phyloP scores from a whole-genome alignment of 2,797 vertebrate genomes.

The Xenopus petersii region DNA sequence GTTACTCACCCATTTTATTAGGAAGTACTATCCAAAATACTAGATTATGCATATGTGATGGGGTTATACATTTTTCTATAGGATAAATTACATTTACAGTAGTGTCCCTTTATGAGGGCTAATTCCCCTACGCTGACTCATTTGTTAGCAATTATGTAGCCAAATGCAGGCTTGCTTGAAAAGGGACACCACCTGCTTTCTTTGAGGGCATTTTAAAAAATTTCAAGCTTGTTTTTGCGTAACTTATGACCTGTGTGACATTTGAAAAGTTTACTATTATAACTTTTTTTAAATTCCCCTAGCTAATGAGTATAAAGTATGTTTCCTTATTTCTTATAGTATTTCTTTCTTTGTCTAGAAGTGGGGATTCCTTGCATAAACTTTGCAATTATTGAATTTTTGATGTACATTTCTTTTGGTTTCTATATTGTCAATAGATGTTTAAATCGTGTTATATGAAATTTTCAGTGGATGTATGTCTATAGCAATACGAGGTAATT shows the following conservation, averaged over 20 bases:
- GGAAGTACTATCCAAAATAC: no score
- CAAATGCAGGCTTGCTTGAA: constrained; percentile 64
- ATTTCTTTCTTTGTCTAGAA: constrained; percentile 72
- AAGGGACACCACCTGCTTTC: constrained; percentile 64
- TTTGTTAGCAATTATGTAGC: constrained; percentile 45
- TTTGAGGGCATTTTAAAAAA: constrained; percentile 63
- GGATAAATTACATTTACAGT: neutral
- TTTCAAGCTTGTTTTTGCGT: constrained; percentile 45
- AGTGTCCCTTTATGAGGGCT: neutral
- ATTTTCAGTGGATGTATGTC: constrained; percentile 79
- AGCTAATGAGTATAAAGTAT: constrained; percentile 26
- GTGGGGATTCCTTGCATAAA: constrained; percentile 67
- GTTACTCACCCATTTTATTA: no score
- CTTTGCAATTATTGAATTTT: constrained; percentile 71
- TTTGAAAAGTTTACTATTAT: constrained; percentile 59
- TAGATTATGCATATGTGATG: no score
- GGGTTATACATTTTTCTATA: neutral
- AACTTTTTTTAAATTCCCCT: constrained; percentile 57
- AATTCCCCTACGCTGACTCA: neutral
- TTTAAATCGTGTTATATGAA: constrained; percentile 84
- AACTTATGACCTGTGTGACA: constrained; percentile 55
- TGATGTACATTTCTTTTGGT: constrained; percentile 75
- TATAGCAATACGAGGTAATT: constrained; percentile 87
- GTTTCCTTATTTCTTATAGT: constrained; percentile 67
- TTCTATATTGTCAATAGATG: constrained; percentile 74